Base-by-base conservation (phyloP, 2,113 vertebrate genomes). In the Pica pica region DNA sequence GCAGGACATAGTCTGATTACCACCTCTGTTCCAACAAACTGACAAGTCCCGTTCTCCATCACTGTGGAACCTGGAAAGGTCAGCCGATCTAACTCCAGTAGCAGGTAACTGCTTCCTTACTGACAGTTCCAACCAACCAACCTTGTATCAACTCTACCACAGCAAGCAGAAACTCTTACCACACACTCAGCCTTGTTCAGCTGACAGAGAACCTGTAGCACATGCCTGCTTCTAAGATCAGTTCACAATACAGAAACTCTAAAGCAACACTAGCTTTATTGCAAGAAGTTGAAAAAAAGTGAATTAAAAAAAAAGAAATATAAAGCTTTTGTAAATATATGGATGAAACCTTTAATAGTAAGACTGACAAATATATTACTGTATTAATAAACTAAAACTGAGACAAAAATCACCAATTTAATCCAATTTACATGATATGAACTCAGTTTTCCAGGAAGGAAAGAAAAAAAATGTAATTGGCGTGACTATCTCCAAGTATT, bases 151-250 rank as follows among this genome's bases (percentile, higher is more conserved):
- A 26, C 52, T 49, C 37, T 57, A 52, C 22, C 44, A 77, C 16
- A 20, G 37, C 35, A 81, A 88, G n/a, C 2, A 35, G 30, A 83
- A 86, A 44, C 5, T 26, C 24, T 44, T 56, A 53, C 46, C 56
- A 22, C 7, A 61, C 46, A 52, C 37, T 69, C 11, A 46, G 31
- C 23, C n/a, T 83, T 0, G 0, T 31, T 27, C 30, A 2, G 6
- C 31, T 76, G 31, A 60, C 49, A 83, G 16, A 71, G 23, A 75
- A 85, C 31, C 35, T 33, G 10, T 19, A 56, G 60, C 23, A 79
- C 20, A 13, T 3, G 6, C 11, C 39, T 52, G 10, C 24, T 84
- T 39, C 69, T 44, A 80, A 46, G 17, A 57, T 31, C 41, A 44
- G 13, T 52, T 77, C 17, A 61, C 30, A 81, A 63, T 4, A 59